Base-by-base conservation (phyloP, 2,797 vertebrate species). In the Artibeus jamaicensis region DNA sequence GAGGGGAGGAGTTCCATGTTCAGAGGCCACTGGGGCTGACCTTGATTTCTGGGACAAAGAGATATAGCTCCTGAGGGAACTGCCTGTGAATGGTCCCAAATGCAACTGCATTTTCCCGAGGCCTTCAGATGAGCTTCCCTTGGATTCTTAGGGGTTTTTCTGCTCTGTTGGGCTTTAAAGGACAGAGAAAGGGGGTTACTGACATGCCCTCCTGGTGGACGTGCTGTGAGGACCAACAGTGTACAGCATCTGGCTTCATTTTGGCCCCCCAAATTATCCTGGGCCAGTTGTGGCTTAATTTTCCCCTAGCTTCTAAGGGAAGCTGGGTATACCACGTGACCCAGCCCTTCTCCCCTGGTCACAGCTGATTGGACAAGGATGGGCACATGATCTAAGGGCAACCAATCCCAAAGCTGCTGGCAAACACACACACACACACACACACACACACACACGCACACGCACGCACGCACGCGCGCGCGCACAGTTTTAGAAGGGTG, bases 381-480 rank as follows among this genome's bases (percentile, higher is more conserved):
- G 15, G 48, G 15, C 83, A 70, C 14, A 0, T 74, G 73, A 86
- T n/a, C 34, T 32, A 42, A 57, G 0, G 9, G 9, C 37, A 62
- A 19, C 62, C 89, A 76, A 53, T 94, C 89, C 59, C 0, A 16
- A 91, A n/a, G 46, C 48, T 88, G 42, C 67, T 78, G n/a, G 34
- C 34, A 65, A n/a, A 65, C 46, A 46, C 46, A 46, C 46, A 59
- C 53, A 22, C 6, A 22, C 53, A 55, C 19, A 55, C 53, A 53
- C 50, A 55, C 19, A 55, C 53, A 21, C 50, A 50, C 48, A 6
- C 48, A 48, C 48, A 16, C 48, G 48, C 48, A 5, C 48, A 48
- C 15, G 14, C 46, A 53, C 21, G 29, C 24, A 34, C 57, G 26
- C 18, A 12, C n/a, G n/a, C n/a, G n/a, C n/a, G n/a, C 0, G 0